Evolutionary conservation across 2,888 invertebrate genomes (phyloP), one percentile per base, ranked within the genome.

Genomic region (Cyclophora albipunctata): DNA sequence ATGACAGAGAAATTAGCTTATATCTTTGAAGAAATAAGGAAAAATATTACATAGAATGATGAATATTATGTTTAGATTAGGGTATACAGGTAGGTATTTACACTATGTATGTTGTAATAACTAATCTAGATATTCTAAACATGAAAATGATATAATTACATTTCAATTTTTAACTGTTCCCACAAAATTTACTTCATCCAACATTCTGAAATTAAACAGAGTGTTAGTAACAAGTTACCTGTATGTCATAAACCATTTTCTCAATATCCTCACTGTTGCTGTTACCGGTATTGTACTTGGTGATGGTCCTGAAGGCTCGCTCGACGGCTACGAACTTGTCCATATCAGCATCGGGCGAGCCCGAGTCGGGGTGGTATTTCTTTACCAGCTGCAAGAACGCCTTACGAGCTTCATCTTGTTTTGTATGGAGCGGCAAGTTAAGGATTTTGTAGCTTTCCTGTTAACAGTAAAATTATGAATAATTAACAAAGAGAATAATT

Each of bases 311-410:
- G 66, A 96, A 97, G 0, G 96, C 96, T 68, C 90, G 87, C 70
- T 96, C 95, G 51, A 94, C 91, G 66, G 91, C 88, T 44, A 93
- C 90, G 83, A 97, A 97, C 73, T 92, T 94, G 40, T 91, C 90
- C 45, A 91, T 89, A 74, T 92, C 90, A n/a, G 96, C 94, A 57
- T 94, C 92, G 0, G 90, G 79, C 0, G 91, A 89, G 0, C 93
- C 92, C 45, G 95, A 94, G 67, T 97, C 97, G 0, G 97, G 97
- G 78, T 97, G 97, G 66, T 92, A 95, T 62, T 90, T 91, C 75
- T 96, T 96, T 0, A 94, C 96, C 42, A 96, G 83, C 49, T 90
- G 84, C 46, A 96, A 81, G 71, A 95, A 97, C 2, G 95, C 93
- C 59, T 89, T 75, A 48, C 93, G 90, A 5, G 96, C 91, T 34